phyloP scores from a whole-genome alignment of 2,113 vertebrate species.

The Ranitomeya imitator region DNA sequence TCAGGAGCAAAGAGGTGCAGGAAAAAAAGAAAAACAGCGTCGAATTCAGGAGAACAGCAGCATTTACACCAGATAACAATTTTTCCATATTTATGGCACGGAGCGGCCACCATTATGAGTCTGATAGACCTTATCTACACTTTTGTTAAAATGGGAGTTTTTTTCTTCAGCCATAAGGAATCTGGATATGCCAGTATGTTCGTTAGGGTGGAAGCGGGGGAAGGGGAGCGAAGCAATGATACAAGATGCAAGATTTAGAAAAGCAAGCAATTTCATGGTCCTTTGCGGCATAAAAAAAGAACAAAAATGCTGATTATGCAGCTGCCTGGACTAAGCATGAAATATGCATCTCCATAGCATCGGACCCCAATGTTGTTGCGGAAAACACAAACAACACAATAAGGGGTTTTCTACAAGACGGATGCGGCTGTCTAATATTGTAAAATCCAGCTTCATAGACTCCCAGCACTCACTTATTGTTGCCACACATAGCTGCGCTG shows the following conservation, averaged over 20 bases:
- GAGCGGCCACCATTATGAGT: not conserved
- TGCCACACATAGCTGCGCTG: too few species aligned
- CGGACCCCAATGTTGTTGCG: not conserved
- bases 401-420: not conserved
- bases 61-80: too few species aligned
- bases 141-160: not conserved
- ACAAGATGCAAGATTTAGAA: not conserved
- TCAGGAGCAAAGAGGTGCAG: too few species aligned
- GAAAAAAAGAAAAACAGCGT: too few species aligned
- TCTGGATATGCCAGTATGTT: not conserved
- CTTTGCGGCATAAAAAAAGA: not conserved
- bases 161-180: not conserved
- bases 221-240: not conserved
- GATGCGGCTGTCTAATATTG: not conserved
- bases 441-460: not conserved
- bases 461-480: too few species aligned
- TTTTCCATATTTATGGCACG: too few species aligned
- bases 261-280: conserved; percentile 26
- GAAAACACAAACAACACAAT: not conserved
- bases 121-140: not conserved
- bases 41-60: too few species aligned
- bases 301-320: conserved; percentile 7
- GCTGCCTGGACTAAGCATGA: not conserved
- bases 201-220: not conserved
- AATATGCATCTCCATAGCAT: not conserved